Evolutionary conservation across 2,113 vertebrate genomes (phyloP), one percentile per base, ranked within the genome.

Genomic region (Brienomyrus longianalis): DNA sequence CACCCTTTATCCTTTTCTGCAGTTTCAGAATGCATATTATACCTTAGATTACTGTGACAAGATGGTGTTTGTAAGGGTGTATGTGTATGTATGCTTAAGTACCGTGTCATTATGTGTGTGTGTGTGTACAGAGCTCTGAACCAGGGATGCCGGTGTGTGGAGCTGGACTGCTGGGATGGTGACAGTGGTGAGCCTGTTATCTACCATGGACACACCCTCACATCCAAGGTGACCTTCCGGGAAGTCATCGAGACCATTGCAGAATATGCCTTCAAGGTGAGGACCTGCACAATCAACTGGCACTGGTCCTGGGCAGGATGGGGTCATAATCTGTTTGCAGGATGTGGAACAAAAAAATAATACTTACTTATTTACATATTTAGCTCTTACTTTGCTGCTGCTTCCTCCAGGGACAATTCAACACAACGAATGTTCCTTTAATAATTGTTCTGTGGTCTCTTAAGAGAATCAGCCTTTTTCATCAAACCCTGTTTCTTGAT

Each of bases 141-240:
- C 89, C 96, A 96, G 0, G 97, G 98, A 0, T 99, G 98, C 88
- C 97, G 98, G 74, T 99, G 98, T 15, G 98, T 99, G 94, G 98
- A 99, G 94, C 96, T 99, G 90, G 98, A 99, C 94, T 99, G 98
- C 91, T 99, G 98, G 98, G 98, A 99, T 84, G 98, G 98, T n/a
- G 95, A 97, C 0, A 95, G 95, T 0, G 98, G 97, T 52, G 97
- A 99, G 11, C 98, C 98, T 0, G 13, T 99, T 0, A 96, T 99
- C 90, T 99, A 97, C 92, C 98, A 99, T 0, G 98, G 98, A 87
- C 97, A 98, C 95, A 98, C 98, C 0, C 94, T 99, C 86, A 99
- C 98, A 91, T 98, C 98, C 91, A 99, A 98, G 94, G 97, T 99
- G 93, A 96, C 97, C 86, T 99, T 99, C 91, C 95, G 95, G 0